Base-by-base conservation (phyloP, 1,140 invertebrate genomes). In the Zaprionus lachaisei region DNA sequence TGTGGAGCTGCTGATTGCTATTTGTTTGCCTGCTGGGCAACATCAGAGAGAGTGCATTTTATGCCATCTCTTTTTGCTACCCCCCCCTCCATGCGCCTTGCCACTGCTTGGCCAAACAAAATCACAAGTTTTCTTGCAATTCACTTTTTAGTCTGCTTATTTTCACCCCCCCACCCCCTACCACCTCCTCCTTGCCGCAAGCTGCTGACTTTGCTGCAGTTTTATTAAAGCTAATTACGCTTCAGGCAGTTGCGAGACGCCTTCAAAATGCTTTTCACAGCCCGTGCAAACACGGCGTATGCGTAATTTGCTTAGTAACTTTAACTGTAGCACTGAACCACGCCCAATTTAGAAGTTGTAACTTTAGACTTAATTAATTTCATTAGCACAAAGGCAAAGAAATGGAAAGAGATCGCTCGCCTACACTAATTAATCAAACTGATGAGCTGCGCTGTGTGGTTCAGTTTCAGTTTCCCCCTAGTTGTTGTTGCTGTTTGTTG, bases 361-460 rank as follows among this genome's bases (percentile, higher is more conserved):
- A 68, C 37, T 62, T 66, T 69, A 68, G 62, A 60, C 74, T 63
- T 81, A 79, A 79, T 81, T 81, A 81, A 71, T 79, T 80, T 67
- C 24, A 70, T 55, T 57, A 56, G 37, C 28, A n/a, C 37, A 20
- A 58, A 34, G 31, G 56, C 34, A 34, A 12, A 37, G 11, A 31
- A 60, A 64, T 28, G 51, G 64, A 62, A 49, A 72, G 66, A 24
- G 64, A 44, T 62, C 68, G 24, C 41, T 31, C 49, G 47, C n/a
- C n/a, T 47, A n/a, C 41, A 47, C 54, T 73, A 81, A 81, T 81
- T 81, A 66, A 73, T 81, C 73, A 81, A 81, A 77, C 38, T 57
- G n/a, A 58, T 62, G 64, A 55, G 44, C 61, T 70, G 5, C 11
- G 24, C 7, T 17, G 7, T 49, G 22, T 12, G 7, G 0, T 34